Conservation (phyloP, 2,888 invertebrate species). For the Cyclophora punctaria region DNA sequence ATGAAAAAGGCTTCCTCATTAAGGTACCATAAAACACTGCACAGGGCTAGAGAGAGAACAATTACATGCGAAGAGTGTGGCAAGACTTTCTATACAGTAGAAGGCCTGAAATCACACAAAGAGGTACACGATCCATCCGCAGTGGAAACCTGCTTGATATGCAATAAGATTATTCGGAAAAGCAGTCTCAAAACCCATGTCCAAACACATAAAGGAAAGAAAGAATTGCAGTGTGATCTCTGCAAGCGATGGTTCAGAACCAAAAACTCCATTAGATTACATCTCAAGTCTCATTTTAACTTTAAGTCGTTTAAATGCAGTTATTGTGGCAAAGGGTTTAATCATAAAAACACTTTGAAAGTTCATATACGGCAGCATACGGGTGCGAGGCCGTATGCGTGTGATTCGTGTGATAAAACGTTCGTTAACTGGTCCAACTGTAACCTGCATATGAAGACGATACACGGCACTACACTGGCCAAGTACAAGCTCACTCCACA, state of each 20-base stretch:
- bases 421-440: constrained; percentile 21
- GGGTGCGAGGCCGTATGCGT: constrained; percentile 15
- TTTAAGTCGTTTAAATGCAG: constrained; percentile 4
- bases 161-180: constrained; percentile 4
- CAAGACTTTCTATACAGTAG: neutral
- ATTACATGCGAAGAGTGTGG: constrained; percentile 58
- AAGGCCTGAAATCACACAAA: neutral
- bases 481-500: constrained; percentile 11
- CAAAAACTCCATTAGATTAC: constrained; percentile 7
- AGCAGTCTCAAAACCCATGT: constrained; percentile 9
- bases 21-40: neutral
- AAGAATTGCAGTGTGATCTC: constrained; percentile 7
- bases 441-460: constrained; percentile 20
- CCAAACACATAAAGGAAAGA: constrained; percentile 5
- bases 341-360: constrained; percentile 1
- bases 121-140: neutral
- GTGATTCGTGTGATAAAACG: constrained; percentile 11
- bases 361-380: constrained; percentile 16
- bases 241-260: constrained; percentile 7
- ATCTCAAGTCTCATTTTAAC: constrained; percentile 7
- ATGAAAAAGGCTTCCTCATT: neutral
- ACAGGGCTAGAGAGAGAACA: constrained; percentile 79
- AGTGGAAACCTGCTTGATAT: neutral
- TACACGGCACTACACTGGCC: constrained; percentile 12
- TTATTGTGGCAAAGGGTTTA: constrained; percentile 6